A percentile compares a stretch with the other conserved stretches of the same genome.
Conservation (phyloP, 2,797 vertebrate genomes). For the Acestrorhynchus altus region DNA sequence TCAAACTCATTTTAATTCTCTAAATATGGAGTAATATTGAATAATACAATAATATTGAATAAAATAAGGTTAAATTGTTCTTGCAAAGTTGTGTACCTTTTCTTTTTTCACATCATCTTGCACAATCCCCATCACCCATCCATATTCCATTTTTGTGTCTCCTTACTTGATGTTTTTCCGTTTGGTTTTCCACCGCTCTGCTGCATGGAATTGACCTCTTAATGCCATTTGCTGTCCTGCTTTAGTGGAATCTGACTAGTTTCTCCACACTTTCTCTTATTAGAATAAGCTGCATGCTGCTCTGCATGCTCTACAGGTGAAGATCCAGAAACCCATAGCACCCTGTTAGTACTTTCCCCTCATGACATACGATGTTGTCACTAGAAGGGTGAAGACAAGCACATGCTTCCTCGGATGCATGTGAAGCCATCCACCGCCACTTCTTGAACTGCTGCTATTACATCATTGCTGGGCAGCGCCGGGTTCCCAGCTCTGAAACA, state of each 20-base stretch:
- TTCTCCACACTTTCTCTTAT: neutral
- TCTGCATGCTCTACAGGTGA: conserved; percentile 1
- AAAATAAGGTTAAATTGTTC: conserved; percentile 35
- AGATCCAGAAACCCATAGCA: neutral
- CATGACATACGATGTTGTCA: too few relatives aligned
- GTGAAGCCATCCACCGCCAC: too few relatives aligned
- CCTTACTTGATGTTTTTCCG: neutral
- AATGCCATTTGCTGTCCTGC: neutral
- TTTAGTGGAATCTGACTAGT: neutral
- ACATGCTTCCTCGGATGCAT: too few relatives aligned
- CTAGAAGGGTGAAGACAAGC: too few relatives aligned
- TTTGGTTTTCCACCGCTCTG: neutral
- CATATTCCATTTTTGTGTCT: conserved; percentile 12
- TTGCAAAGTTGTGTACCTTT: neutral
- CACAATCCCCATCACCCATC: neutral
- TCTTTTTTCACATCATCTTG: conserved; percentile 5
- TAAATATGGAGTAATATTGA: conserved; percentile 33
- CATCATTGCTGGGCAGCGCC: too few relatives aligned
- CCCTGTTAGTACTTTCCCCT: too few relatives aligned
- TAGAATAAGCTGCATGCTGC: neutral
- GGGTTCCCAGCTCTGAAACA: too few relatives aligned
- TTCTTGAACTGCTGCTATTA: too few relatives aligned
- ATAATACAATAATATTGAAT: conserved; percentile 50
- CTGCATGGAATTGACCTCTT: neutral
- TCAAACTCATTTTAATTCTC: conserved; percentile 20